phyloP scores from a whole-genome alignment of 2,888 invertebrate genomes.

The Adelphocoris suturalis region DNA sequence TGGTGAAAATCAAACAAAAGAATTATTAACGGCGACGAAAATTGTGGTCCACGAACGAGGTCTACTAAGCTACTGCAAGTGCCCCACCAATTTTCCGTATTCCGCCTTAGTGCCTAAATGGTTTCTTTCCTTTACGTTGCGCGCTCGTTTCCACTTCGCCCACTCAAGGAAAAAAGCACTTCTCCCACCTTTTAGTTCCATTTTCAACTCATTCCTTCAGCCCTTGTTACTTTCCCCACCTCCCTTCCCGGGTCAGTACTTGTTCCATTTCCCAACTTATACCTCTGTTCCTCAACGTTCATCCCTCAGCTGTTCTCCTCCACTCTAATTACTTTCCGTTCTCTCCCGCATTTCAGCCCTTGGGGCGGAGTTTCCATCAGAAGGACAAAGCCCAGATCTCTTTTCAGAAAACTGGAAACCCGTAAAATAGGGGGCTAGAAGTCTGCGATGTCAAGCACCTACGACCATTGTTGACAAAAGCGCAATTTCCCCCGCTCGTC shows the following conservation, averaged over 20 bases:
- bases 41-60: too few species aligned
- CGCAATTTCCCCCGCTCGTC: not conserved
- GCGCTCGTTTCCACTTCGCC: constrained; percentile 16
- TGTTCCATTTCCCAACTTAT: not conserved
- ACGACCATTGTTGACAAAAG: not conserved
- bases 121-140: constrained; percentile 11
- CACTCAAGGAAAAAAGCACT: constrained; percentile 22
- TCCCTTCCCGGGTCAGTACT: not conserved
- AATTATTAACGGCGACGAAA: too few species aligned
- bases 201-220: constrained; percentile 7
- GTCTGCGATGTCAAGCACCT: not conserved
- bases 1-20: too few species aligned
- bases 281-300: not conserved
- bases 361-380: not conserved
- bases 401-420: not conserved
- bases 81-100: constrained; percentile 20
- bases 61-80: too few species aligned
- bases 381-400: not conserved
- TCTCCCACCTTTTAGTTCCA: constrained; percentile 20
- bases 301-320: not conserved
- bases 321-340: constrained; percentile 11
- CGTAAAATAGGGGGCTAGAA: not conserved
- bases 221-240: not conserved
- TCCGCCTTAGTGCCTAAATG: constrained; percentile 2
- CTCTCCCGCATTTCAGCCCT: constrained; percentile 8